These are phyloP conservation scores for Copidosoma floridanum DNA, from an alignment of 1,140 invertebrate genomes.

Conservation along the genomic window DNA sequence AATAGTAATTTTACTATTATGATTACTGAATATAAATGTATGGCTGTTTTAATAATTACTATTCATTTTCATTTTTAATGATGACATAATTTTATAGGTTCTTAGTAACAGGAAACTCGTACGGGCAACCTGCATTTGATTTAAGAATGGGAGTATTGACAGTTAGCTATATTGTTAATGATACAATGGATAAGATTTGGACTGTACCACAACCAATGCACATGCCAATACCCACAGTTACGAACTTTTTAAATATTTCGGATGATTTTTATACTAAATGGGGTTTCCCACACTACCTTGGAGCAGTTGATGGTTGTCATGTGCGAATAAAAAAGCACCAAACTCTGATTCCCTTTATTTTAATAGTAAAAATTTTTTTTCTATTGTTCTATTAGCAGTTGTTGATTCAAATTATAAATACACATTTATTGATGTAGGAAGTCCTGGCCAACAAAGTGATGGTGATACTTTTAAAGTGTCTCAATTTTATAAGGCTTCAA, in stretches of 20 bases:
- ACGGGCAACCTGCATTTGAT: neutral
- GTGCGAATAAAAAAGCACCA: slow-evolving; percentile 41
- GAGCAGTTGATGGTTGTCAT: slow-evolving; percentile 51
- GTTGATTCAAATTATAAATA: slow-evolving; percentile 56
- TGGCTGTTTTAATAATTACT: no score
- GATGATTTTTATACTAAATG: neutral
- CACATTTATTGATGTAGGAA: slow-evolving; percentile 51
- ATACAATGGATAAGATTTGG: neutral
- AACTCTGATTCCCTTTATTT: slow-evolving; percentile 45
- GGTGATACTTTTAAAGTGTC: slow-evolving; percentile 21
- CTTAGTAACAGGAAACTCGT: neutral
- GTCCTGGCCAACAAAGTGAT: no score
- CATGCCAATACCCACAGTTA: neutral
- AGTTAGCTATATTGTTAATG: neutral
- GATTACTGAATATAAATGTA: no score
- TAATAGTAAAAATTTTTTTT: slow-evolving; percentile 54
- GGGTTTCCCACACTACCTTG: slow-evolving; percentile 37
- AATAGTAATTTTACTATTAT: no score
- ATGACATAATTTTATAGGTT: no score
- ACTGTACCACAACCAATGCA: neutral
- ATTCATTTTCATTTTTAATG: no score
- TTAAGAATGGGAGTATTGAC: neutral
- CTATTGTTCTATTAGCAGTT: slow-evolving; percentile 53
- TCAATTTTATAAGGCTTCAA: neutral
- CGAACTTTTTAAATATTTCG: neutral